Base-by-base conservation (phyloP, 2,797 vertebrate genomes). In the Parauchenoglanis punctatus region DNA sequence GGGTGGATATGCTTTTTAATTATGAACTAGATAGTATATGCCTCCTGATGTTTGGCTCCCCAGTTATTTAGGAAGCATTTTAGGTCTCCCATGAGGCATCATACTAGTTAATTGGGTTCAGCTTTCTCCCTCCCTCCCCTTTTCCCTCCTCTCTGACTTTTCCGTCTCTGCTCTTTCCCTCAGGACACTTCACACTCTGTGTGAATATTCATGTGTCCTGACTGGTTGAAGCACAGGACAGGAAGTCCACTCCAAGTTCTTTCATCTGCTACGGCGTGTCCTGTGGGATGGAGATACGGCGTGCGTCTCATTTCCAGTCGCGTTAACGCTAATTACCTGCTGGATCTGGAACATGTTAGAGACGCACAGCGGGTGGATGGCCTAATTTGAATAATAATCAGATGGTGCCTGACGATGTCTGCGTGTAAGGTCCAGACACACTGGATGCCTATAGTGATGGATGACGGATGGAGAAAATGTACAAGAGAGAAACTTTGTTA, bases 61-160 rank as follows among this genome's bases (percentile, higher is more conserved):
- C 63, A 2, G 87, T 87, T 63, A 80, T 89, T 88, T 85, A 87
- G 83, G 78, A 90, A 81, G 83, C 28, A 46, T 91, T 88, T 28
- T 58, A 18, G 23, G n/a, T 81, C 73, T 83, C 86, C 59, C 28
- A 23, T 86, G 49, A 89, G 1, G 85, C 85, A 82, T 65, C 56
- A 85, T 85, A 75, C 46, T 70, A 81, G 54, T 82, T 89, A 82
- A 87, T 86, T 90, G 72, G 88, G 80, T 87, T 89, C 59, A 87
- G 83, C 80, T 76, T 52, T 52, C 65, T 15, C 76, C 63, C 59
- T 58, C 10, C 28, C 72, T 73, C 44, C 31, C 68, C 76, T 58
- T 46, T 12, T 31, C 31, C 86, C n/a, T 76, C 49, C 80, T 86
- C 77, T 46, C 46, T 58, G 49, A 76, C 46, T 75, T 70, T 28